These are phyloP conservation scores for Leptosomus discolor DNA, from an alignment of 2,113 vertebrate species.

Conservation along the genomic window DNA sequence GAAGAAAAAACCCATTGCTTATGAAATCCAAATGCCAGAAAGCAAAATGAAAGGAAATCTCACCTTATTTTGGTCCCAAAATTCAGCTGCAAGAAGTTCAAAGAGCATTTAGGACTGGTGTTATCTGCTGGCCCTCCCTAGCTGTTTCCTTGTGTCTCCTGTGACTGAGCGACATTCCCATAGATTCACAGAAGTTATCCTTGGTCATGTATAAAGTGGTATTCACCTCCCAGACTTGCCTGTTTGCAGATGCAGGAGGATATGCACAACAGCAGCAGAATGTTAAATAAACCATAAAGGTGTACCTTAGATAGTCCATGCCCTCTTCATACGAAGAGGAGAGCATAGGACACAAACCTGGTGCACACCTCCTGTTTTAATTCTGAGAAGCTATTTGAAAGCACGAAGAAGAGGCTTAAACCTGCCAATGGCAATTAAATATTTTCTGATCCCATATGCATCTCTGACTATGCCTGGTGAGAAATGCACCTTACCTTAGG, in stretches of 20 bases:
- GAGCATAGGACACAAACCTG: background rate
- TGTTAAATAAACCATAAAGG: background rate
- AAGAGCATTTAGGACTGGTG: background rate
- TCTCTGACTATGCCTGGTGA: background rate
- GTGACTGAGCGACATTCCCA: background rate
- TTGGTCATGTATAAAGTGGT: background rate
- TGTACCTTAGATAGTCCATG: background rate
- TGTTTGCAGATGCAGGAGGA: background rate
- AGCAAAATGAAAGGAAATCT: background rate
- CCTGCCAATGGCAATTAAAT: background rate
- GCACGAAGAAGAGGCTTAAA: background rate
- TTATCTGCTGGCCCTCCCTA: background rate
- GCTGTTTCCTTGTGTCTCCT: background rate
- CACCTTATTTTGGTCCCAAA: background rate
- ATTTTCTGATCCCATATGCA: background rate
- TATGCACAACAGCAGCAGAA: background rate
- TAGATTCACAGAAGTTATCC: background rate
- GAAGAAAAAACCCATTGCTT: background rate
- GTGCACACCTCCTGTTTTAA: background rate
- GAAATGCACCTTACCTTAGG: background rate
- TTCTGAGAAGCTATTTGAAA: background rate
- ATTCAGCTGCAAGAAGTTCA: background rate
- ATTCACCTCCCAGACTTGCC: background rate
- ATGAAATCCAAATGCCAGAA: background rate
- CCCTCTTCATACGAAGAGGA: background rate